Base-by-base conservation (phyloP, 2,797 vertebrate genomes). In the Sparus aurata region DNA sequence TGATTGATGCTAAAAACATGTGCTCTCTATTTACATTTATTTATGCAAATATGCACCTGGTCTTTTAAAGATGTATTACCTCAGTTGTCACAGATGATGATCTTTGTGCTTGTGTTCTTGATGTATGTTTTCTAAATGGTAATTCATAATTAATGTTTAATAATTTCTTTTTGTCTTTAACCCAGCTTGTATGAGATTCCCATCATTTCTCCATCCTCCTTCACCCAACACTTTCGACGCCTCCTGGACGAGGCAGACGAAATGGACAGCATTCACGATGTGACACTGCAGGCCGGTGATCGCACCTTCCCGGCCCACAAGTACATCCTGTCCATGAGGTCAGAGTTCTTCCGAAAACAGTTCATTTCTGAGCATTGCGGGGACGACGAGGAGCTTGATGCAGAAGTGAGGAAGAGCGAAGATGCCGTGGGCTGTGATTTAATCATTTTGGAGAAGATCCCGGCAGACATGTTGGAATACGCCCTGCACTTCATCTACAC, bases 141-240 rank as follows among this genome's bases (percentile, higher is more conserved):
- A 0, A 13, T 64, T 27, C 61, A 3, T 17, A 12, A 67, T 64
- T 4, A 8, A 17, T 52, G 4, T 30, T 4, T 1, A 41, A 10
- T 23, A 9, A n/a, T 25, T 45, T 41, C 3, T 16, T 17, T 30
- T 15, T 52, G 12, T 83, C 12, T 81, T 64, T 53, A 1, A 92
- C 84, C 30, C 92, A 99, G 98, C 91, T 94, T 99, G 81, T 99
- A 95, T 89, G 98, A 99, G 95, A 96, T 99, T 84, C 98, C 98
- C 88, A 94, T 85, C 63, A 92, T 97, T 61, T 98, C 98, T 17
- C 86, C 94, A 0, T 97, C 98, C 64, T 95, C 91, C 50, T 97
- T 98, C 93, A 92, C 93, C 75, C 93, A 96, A 87, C 96, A 99
- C 89, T 97, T 99, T 87, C 95, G 95, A 75, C 95, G 92, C 43